Evolutionary conservation across 2,888 invertebrate species (phyloP).

Genomic region (Deilephila porcellus): DNA sequence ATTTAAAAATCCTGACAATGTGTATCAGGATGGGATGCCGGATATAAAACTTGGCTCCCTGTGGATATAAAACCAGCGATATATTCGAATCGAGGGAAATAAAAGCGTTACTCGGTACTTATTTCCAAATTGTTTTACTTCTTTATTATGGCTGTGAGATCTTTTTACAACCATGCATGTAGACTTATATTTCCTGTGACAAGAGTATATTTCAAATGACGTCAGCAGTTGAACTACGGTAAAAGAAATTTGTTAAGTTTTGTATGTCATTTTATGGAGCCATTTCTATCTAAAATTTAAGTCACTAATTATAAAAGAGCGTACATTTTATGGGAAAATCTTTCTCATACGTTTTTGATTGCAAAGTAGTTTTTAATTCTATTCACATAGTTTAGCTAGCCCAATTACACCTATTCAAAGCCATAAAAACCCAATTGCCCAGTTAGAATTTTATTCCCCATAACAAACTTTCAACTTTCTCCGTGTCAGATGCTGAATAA

Average conservation of each 20-base stretch:
- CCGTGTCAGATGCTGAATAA: no score
- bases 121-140: slow-evolving; percentile 18
- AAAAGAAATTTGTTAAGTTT: background rate
- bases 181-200: background rate
- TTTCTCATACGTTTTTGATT: no score
- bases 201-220: background rate
- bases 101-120: slow-evolving; percentile 7
- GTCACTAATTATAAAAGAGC: no score
- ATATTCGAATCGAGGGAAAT: slow-evolving; percentile 11
- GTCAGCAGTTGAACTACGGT: background rate
- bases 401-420: no score
- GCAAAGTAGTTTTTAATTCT: no score
- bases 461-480: no score
- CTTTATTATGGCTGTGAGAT: slow-evolving; percentile 17
- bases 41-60: background rate
- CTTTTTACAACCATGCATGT: background rate
- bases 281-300: no score
- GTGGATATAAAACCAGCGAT: background rate
- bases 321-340: no score
- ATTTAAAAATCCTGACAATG: background rate
- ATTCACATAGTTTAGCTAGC: no score
- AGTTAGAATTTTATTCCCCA: no score
- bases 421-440: no score
- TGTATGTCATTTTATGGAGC: no score
- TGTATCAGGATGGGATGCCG: background rate